Base-by-base conservation (phyloP, 2,797 vertebrate species). In the Acanthurus tractus region DNA sequence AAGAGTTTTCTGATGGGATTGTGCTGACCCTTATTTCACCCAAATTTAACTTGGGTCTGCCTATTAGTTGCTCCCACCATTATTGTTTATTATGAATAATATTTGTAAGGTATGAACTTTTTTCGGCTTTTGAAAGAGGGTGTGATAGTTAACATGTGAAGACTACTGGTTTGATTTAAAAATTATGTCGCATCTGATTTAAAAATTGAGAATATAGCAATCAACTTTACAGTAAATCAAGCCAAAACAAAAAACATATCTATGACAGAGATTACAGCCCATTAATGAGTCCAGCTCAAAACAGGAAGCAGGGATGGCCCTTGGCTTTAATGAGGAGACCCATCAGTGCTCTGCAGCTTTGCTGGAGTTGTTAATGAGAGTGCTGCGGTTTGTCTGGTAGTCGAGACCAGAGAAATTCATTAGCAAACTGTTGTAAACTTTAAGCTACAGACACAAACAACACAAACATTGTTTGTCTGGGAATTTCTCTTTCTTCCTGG, bases 301-400 rank as follows among this genome's bases (percentile, higher is more conserved):
- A 23, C 42, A 69, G 40, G 18, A 18, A 64, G 56, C 38, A 10
- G 13, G 25, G 18, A 56, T 17, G 12, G 59, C 46, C n/a, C 17
- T 29, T 10, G 49, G 46, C 23, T 77, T 75, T 58, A 78, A 75
- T 75, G 49, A 70, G 72, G 6, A 61, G 63, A 64, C 17, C 23
- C 1, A 3, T 9, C 1, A 3, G 63, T 72, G 57, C 34, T 70
- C 55, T 70, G 57, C 65, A 38, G 65, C 38, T 8, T 22, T n/a
- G 20, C 74, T 59, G 46, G 77, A 61, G 58, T 63, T 42, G 23
- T 50, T 76, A 13, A 29, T 82, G 67, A 79, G 59, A 79, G 36
- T 22, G 23, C 71, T 81, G 57, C 64, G 50, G 70, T 56, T 53
- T 4, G 46, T 76, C 61, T 29, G 50, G 2, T 14, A 64, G 29